These are phyloP conservation scores for Trichopoda pennipes DNA, from an alignment of 2,888 invertebrate genomes.

Conservation along the genomic window DNA sequence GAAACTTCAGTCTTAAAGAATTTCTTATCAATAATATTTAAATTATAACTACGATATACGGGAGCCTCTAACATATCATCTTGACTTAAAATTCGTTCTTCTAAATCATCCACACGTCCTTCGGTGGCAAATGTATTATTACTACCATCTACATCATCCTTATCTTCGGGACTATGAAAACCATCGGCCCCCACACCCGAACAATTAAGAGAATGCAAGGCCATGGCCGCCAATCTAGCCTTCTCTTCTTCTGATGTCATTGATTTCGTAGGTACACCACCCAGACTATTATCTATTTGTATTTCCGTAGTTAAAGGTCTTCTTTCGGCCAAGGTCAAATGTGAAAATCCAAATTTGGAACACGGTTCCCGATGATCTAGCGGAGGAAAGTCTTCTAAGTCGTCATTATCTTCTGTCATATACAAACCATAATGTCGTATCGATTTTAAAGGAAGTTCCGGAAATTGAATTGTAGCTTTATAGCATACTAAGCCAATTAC, in stretches of 20 bases:
- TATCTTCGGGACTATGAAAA: conserved; percentile 72
- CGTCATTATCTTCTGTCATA: conserved; percentile 97
- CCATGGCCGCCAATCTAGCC: conserved; percentile 75
- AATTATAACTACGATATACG: conserved; percentile 90
- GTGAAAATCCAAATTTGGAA: conserved; percentile 95
- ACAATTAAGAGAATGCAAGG: conserved; percentile 74
- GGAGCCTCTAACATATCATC: conserved; percentile 92
- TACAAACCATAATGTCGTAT: conserved; percentile 91
- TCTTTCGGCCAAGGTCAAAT: conserved; percentile 92
- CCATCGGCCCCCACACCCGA: conserved; percentile 77
- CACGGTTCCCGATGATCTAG: conserved; percentile 93
- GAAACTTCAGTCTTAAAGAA: conserved; percentile 91
- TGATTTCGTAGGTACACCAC: conserved; percentile 75
- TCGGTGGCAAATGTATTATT: conserved; percentile 76
- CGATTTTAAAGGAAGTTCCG: conserved; percentile 84
- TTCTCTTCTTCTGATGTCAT: conserved; percentile 81
- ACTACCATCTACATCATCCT: conserved; percentile 54
- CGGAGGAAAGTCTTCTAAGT: conserved; percentile 93
- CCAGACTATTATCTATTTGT: conserved; percentile 73
- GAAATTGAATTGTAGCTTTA: conserved; percentile 86
- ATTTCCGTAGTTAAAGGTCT: conserved; percentile 76
- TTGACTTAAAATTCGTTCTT: conserved; percentile 87
- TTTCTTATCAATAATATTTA: conserved; percentile 89
- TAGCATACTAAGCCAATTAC: conserved; percentile 96
- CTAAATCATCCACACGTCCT: conserved; percentile 81